These are phyloP conservation scores for Drosophila neocordata DNA, from an alignment of 1,140 invertebrate species.

Conservation along the genomic window DNA sequence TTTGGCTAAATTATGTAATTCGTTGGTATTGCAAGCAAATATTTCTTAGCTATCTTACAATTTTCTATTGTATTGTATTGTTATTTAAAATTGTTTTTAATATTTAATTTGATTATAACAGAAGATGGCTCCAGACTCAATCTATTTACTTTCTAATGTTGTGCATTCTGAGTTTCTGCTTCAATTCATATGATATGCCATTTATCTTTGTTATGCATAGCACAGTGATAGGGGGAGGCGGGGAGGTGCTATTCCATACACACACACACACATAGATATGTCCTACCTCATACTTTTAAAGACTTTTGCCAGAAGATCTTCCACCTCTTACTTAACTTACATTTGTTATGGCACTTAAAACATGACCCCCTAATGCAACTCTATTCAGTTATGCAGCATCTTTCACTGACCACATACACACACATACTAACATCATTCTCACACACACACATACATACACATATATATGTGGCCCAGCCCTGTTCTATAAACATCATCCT, in stretches of 20 bases:
- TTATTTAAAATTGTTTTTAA: conserved; percentile 15
- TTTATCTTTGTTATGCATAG: conserved; percentile 60
- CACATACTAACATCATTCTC: background rate
- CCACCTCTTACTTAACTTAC: conserved; percentile 41
- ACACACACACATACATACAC: background rate
- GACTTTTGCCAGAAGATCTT: background rate
- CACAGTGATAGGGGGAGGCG: background rate
- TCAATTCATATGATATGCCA: conserved; percentile 54
- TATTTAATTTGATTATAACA: conserved; percentile 28
- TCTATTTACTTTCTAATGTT: conserved; percentile 50
- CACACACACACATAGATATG: no score
- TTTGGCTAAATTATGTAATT: background rate
- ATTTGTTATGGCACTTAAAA: conserved; percentile 58
- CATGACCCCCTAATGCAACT: conserved; percentile 54
- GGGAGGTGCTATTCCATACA: no score
- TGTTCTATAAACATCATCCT: conserved; percentile 25
- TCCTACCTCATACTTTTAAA: background rate
- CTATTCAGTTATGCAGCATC: conserved; percentile 6
- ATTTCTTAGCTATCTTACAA: conserved; percentile 4
- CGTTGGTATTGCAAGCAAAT: no score
- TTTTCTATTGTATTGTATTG: background rate
- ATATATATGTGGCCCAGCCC: conserved; percentile 30
- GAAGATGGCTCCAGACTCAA: background rate
- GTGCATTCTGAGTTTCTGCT: conserved; percentile 37
- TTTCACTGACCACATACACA: conserved; percentile 19